Conservation (phyloP, 1,140 invertebrate species). For the Papilio dardanus region DNA sequence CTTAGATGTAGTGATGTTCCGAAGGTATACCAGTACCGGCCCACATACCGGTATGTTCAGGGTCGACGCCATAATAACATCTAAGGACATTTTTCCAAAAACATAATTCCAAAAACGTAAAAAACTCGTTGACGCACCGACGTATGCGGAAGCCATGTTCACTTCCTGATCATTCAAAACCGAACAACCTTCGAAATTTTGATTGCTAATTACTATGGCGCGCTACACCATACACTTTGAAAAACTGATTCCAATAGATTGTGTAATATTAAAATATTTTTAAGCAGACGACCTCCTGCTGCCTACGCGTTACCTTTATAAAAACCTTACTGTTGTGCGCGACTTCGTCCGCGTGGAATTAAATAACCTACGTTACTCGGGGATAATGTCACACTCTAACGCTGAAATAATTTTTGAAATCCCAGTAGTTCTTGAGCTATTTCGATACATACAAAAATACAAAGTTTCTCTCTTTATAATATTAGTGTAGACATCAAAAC, state of each 20-base stretch:
- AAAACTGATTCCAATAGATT: background rate
- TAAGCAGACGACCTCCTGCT: background rate
- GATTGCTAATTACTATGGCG: slow-evolving; percentile 1
- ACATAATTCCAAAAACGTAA: background rate
- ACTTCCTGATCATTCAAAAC: slow-evolving; percentile 10
- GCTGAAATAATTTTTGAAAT: too few species aligned
- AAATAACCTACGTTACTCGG: too few species aligned
- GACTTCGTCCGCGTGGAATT: too few species aligned
- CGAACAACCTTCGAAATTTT: slow-evolving; percentile 1
- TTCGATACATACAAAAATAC: too few species aligned
- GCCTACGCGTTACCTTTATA: background rate
- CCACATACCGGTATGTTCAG: background rate
- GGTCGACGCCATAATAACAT: background rate
- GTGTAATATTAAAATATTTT: background rate
- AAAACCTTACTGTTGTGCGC: background rate
- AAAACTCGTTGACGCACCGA: background rate
- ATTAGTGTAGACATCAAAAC: too few species aligned
- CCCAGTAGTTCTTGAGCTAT: too few species aligned
- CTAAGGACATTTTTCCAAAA: slow-evolving; percentile 2
- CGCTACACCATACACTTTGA: background rate
- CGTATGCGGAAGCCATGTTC: background rate
- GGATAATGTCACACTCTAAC: too few species aligned
- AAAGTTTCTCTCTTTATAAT: too few species aligned
- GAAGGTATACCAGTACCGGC: too few species aligned
- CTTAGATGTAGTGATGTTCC: too few species aligned